Conservation (phyloP, 2,888 invertebrate genomes). For the Galerucella nymphaeae region DNA sequence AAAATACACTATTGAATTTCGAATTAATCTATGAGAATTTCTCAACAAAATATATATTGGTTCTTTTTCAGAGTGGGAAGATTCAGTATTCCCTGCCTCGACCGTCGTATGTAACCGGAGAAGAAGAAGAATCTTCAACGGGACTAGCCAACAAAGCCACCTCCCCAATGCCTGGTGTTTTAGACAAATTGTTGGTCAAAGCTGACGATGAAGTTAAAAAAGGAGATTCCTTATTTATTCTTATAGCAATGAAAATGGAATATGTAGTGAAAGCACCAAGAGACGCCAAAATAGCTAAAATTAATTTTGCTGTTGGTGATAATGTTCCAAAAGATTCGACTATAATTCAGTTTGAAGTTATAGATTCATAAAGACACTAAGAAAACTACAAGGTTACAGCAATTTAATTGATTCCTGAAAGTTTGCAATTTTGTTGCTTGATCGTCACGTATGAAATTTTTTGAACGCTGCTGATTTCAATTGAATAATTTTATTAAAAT, state of each 20-base stretch:
- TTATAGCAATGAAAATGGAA: constrained; percentile 99
- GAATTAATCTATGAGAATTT: too few species aligned
- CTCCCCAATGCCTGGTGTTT: constrained; percentile 96
- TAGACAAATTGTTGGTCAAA: constrained; percentile 89
- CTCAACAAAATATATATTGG: constrained; percentile 1
- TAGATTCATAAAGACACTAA: constrained; percentile 6
- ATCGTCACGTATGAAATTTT: too few species aligned
- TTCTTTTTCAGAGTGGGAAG: constrained; percentile 72
- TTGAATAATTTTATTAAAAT: too few species aligned
- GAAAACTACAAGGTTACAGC: not conserved
- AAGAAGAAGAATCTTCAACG: constrained; percentile 57
- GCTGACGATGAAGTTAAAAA: constrained; percentile 84
- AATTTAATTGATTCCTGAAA: not conserved
- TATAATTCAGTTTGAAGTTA: constrained; percentile 69
- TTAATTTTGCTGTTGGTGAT: constrained; percentile 81
- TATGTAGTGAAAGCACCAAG: constrained; percentile 88
- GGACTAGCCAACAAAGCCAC: constrained; percentile 70
- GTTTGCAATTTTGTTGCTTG: not conserved
- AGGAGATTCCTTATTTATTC: constrained; percentile 91
- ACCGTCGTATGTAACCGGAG: constrained; percentile 69
- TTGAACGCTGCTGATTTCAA: too few species aligned
- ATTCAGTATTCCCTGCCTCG: constrained; percentile 72
- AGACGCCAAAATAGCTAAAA: constrained; percentile 79
- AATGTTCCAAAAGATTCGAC: constrained; percentile 82
- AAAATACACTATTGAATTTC: too few species aligned